Evolutionary conservation across 2,888 invertebrate genomes (phyloP).

Genomic region (Pristionchus japonicus): DNA sequence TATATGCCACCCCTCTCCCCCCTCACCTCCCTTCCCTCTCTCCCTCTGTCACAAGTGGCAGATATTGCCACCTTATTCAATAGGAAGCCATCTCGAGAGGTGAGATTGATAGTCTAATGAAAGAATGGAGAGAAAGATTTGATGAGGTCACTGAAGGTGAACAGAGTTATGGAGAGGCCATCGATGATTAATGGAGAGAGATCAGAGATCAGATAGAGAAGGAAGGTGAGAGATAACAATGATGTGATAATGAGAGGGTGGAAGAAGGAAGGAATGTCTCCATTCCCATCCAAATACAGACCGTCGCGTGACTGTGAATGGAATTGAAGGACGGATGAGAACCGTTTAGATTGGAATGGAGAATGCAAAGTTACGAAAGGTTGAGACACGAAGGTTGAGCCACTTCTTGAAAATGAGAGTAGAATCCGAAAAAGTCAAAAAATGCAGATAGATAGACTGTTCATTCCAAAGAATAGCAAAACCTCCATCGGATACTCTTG

Average conservation of each 20-base stretch:
- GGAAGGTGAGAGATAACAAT: slow-evolving; percentile 15
- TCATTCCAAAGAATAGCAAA: not conserved
- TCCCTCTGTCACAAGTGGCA: slow-evolving; percentile 13
- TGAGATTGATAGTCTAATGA: slow-evolving; percentile 32
- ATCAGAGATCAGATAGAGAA: slow-evolving; percentile 19
- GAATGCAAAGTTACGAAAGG: not conserved
- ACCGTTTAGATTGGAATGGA: not conserved
- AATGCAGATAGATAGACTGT: too few relatives aligned
- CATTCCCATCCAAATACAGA: not conserved
- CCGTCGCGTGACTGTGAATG: not conserved
- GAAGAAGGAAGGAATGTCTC: slow-evolving; percentile 5
- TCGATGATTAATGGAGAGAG: slow-evolving; percentile 6
- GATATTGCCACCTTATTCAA: slow-evolving; percentile 33
- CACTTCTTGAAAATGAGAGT: too few relatives aligned
- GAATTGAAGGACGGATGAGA: not conserved
- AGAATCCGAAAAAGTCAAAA: not conserved
- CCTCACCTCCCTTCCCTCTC: not conserved
- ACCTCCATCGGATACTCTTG: not conserved
- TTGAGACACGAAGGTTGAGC: too few relatives aligned
- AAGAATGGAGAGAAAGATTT: not conserved
- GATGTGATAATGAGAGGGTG: slow-evolving; percentile 31
- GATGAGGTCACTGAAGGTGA: slow-evolving; percentile 29
- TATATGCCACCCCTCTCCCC: not conserved
- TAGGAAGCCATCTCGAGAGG: slow-evolving; percentile 7
- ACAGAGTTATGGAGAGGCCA: slow-evolving; percentile 4